Conservation (phyloP, 2,888 invertebrate genomes). For the Pristionchus arcanus region DNA sequence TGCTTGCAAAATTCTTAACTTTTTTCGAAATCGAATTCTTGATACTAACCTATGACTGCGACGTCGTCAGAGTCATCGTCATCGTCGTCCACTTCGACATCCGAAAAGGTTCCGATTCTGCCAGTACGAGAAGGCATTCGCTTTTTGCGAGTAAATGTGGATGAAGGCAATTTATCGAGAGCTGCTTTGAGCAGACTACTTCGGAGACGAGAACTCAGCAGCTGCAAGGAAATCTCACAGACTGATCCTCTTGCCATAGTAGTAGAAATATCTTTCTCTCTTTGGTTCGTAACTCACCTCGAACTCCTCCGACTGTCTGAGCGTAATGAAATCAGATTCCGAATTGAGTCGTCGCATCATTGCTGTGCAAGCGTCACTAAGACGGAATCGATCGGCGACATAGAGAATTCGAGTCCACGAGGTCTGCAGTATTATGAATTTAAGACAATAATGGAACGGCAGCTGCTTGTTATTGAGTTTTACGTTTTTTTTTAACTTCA, state of each 20-base stretch:
- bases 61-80: background rate
- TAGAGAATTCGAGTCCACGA: background rate
- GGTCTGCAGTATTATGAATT: background rate
- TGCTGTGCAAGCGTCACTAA: slow-evolving; percentile 3
- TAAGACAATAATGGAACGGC: background rate
- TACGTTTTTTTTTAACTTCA: no score
- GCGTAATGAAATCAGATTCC: background rate
- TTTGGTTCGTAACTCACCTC: background rate
- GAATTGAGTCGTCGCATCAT: background rate
- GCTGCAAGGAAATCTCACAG: background rate
- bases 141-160: background rate
- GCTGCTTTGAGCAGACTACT: background rate
- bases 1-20: background rate
- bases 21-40: no score
- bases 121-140: background rate
- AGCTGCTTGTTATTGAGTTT: background rate
- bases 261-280: background rate
- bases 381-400: slow-evolving; percentile 16
- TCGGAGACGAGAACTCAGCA: background rate
- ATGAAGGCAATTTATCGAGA: background rate
- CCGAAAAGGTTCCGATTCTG: background rate
- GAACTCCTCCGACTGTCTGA: background rate
- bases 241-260: background rate
- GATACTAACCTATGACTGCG: background rate
- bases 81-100: slow-evolving; percentile 23